A percentile compares a stretch with the other conserved stretches of the same genome.
phyloP scores from a whole-genome alignment of 2,888 invertebrate species.

The Chymomyza procnemis region DNA sequence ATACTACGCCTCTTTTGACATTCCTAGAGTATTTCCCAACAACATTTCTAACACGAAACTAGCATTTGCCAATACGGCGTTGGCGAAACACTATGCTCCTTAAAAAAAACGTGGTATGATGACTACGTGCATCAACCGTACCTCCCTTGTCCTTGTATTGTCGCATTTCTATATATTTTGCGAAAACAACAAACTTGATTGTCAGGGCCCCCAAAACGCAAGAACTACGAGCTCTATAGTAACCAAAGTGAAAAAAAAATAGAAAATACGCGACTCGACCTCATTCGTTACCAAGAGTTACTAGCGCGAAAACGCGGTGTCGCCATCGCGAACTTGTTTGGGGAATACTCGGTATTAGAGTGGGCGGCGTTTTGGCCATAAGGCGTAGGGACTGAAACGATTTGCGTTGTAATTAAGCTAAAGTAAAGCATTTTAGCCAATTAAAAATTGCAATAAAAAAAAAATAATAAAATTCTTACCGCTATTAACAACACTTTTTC shows the following conservation, averaged over 20 bases:
- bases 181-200: conserved; percentile 21
- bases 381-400: background rate
- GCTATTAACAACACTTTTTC: background rate
- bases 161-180: conserved; percentile 58
- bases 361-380: background rate
- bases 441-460: background rate
- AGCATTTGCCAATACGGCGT: background rate
- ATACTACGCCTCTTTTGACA: no score
- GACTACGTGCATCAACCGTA: background rate
- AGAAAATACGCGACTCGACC: conserved; percentile 51
- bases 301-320: conserved; percentile 55
- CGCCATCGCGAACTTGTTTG: conserved; percentile 17
- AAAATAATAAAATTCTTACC: background rate
- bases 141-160: conserved; percentile 56
- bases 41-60: background rate
- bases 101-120: background rate
- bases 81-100: background rate
- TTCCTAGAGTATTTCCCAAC: background rate
- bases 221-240: conserved; percentile 57
- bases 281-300: conserved; percentile 72
- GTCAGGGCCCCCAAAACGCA: background rate
- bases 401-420: background rate
- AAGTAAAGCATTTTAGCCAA: background rate
- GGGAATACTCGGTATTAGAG: background rate
- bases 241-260: conserved; percentile 29